A percentile compares a stretch with the other conserved stretches of the same genome.
These are phyloP conservation scores for Heliconius erato DNA, from an alignment of 2,888 invertebrate genomes.

Conservation along the genomic window DNA sequence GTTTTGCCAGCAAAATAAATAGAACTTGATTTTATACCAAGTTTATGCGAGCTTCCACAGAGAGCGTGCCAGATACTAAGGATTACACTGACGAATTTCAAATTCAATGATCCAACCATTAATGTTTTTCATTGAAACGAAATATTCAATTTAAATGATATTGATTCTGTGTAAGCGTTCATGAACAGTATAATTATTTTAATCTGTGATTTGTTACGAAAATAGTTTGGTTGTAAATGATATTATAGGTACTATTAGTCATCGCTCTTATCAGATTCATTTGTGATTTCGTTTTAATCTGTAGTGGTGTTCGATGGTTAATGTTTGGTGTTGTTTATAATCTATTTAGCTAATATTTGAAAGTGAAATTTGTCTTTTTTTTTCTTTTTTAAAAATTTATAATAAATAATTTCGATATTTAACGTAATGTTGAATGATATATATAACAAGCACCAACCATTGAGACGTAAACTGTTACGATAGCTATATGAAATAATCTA, in stretches of 20 bases:
- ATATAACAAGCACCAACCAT: too few relatives aligned
- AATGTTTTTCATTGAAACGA: constrained; percentile 40
- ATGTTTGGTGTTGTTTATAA: background rate
- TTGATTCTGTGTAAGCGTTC: constrained; percentile 31
- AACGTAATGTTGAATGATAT: too few relatives aligned
- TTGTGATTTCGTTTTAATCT: constrained; percentile 6
- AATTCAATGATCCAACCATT: constrained; percentile 45
- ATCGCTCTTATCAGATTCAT: constrained; percentile 33
- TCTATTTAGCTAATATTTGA: background rate
- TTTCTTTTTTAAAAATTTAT: too few relatives aligned
- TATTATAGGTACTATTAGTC: constrained; percentile 33
- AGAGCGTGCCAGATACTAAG: constrained; percentile 34
- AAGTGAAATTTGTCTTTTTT: background rate
- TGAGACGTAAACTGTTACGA: too few relatives aligned
- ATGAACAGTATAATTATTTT: constrained; percentile 45
- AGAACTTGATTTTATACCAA: constrained; percentile 38
- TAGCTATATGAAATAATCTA: too few relatives aligned
- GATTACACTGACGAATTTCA: constrained; percentile 44
- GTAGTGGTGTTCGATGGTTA: background rate
- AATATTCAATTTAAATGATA: constrained; percentile 42
- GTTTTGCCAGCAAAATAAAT: constrained; percentile 44
- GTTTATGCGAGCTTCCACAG: constrained; percentile 15
- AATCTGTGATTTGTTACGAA: constrained; percentile 38
- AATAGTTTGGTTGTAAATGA: constrained; percentile 42
- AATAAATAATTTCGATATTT: too few relatives aligned